Percentiles rank a stretch among this genome's conserved stretches.
These are phyloP conservation scores for Nephotettix cincticeps DNA, from an alignment of 1,140 invertebrate species.

Conservation along the genomic window DNA sequence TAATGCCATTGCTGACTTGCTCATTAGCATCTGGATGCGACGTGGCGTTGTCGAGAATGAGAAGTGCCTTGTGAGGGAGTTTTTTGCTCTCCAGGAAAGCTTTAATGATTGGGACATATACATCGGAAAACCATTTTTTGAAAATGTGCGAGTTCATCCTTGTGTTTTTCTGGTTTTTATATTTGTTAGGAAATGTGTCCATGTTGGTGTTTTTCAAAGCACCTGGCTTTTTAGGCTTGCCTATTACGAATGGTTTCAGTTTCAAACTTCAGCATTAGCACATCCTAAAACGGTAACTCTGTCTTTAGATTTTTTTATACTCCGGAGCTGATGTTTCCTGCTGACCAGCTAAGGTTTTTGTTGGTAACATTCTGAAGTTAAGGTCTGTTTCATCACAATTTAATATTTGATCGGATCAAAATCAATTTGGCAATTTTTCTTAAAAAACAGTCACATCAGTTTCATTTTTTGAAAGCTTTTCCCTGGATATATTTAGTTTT, in stretches of 20 bases:
- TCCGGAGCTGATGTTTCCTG: too few species aligned
- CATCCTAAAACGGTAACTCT: neutral
- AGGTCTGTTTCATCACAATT: too few species aligned
- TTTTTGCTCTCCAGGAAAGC: neutral
- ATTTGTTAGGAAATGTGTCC: neutral
- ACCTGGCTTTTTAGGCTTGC: neutral
- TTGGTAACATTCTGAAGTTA: too few species aligned
- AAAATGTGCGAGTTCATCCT: neutral
- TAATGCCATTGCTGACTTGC: conserved; percentile 6
- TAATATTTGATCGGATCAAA: too few species aligned
- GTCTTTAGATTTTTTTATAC: too few species aligned
- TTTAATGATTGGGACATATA: neutral
- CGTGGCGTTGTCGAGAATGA: conserved; percentile 6
- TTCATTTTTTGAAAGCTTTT: too few species aligned
- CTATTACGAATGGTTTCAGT: neutral
- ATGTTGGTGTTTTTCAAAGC: neutral
- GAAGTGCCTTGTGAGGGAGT: neutral
- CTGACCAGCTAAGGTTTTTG: too few species aligned
- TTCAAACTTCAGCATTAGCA: too few species aligned
- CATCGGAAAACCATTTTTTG: neutral
- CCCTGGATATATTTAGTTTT: too few species aligned
- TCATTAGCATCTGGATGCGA: conserved; percentile 24
- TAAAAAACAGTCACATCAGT: too few species aligned
- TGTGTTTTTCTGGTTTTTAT: neutral
- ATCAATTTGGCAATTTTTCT: too few species aligned